phyloP scores from a whole-genome alignment of 2,113 vertebrate genomes.

The Rhombomys opimus region DNA sequence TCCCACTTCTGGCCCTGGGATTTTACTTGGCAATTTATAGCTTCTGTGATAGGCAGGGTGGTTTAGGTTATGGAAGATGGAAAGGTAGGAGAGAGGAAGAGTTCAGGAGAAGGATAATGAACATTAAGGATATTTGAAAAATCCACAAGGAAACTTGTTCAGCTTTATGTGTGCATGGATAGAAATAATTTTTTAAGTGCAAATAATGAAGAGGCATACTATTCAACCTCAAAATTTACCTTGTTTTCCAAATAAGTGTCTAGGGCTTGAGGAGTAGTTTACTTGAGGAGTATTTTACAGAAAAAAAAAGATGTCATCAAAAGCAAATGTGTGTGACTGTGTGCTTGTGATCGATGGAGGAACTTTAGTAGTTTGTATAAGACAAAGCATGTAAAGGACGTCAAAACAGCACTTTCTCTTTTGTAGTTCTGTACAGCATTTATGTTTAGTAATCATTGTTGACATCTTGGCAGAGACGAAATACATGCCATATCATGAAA shows the following conservation, averaged over 20 bases:
- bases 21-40: not conserved
- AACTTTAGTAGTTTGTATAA: not conserved
- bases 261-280: not conserved
- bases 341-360: not conserved
- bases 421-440: not conserved
- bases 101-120: not conserved
- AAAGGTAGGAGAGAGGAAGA: not conserved
- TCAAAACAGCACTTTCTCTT: not conserved
- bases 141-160: not conserved
- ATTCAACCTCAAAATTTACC: constrained; percentile 42
- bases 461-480: not conserved
- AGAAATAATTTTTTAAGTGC: not conserved
- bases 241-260: constrained; percentile 40
- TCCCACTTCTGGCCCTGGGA: not conserved
- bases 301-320: not conserved
- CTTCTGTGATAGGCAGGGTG: not conserved
- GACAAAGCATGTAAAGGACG: not conserved
- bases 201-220: not conserved
- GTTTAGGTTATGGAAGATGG: not conserved
- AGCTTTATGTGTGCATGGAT: not conserved
- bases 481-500: not conserved
- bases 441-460: constrained; percentile 31
- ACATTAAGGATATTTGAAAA: not conserved
- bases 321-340: not conserved
- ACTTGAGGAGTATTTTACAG: not conserved